Evolutionary conservation across 2,113 vertebrate species (phyloP).

Genomic region (Sclerurus mexicanus): DNA sequence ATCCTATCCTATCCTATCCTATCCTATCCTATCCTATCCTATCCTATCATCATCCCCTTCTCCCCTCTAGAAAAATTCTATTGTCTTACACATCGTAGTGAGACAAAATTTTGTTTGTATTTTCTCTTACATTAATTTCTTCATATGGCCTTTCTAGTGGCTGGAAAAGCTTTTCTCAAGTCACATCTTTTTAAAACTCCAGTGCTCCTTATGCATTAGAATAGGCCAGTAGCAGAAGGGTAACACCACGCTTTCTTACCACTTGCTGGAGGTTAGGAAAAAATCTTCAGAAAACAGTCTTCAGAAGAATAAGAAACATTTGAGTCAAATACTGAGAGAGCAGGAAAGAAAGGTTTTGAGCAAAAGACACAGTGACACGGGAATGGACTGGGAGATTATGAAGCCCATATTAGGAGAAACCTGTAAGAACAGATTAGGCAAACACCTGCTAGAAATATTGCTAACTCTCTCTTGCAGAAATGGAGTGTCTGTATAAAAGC

Average conservation of each 20-base stretch:
- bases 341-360: not conserved
- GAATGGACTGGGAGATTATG: not conserved
- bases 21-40: not conserved
- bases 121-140: not conserved
- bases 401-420: not conserved
- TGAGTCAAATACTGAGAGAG: not conserved
- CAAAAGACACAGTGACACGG: not conserved
- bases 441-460: not conserved
- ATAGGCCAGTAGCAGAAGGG: not conserved
- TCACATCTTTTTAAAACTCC: not conserved
- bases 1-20: not conserved
- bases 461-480: not conserved
- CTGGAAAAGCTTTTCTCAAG: not conserved
- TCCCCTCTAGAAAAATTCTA: not conserved
- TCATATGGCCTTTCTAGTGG: not conserved
- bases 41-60: too few relatives aligned
- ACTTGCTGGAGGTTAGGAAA: not conserved
- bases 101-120: not conserved
- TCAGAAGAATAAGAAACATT: not conserved
- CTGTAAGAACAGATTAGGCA: not conserved
- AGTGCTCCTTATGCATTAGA: not conserved
- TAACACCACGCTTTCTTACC: not conserved
- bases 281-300: not conserved
- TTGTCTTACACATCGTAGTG: not conserved
- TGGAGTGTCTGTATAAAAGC: not conserved